Base-by-base conservation (phyloP, 1,140 invertebrate species). In the Asobara japonica region DNA sequence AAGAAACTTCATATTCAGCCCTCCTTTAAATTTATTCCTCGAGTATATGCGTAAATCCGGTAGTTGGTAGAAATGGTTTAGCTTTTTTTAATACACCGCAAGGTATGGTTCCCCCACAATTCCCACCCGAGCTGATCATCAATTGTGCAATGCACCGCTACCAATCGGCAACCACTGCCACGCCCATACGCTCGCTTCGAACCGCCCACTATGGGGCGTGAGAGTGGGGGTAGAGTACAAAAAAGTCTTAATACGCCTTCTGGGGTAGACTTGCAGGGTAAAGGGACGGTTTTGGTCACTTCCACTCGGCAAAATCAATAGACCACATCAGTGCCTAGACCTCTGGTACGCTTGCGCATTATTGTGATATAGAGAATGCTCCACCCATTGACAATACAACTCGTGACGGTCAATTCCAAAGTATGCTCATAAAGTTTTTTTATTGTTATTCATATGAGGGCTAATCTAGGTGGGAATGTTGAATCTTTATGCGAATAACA, bases 321-420 rank as follows among this genome's bases (percentile, higher is more conserved):
- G 82, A 83, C 78, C 82, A 82, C 77, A 56, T 51, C n/a, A 20
- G 45, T 51, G 45, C 6, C n/a, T 81, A 82, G n/a, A 78, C 82
- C 83, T 82, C 79, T 74, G 67, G 77, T 75, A 80, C 80, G 79
- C 80, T 74, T 82, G 80, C 80, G 80, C 78, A 77, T 69, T 81
- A 69, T 74, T 73, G 56, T 70, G 64, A 69, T 77, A 81, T 78
- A 74, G 77, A 74, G 76, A 79, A 79, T 77, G 75, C 77, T 76
- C 74, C 75, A 72, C 68, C 41, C 69, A 69, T 56, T 22, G 20
- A 22, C 20, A 56, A 18, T 27, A 3, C 1, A 1, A 10, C 2
- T 56, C 25, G 20, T 4, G 6, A 22, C 13, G 51, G 51, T 56
- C 18, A 56, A 56, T 25, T 25, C 8, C 2, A 56, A 56, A 25